Base-by-base conservation (phyloP, 2,888 invertebrate species). In the Cataglyphis cursor region DNA sequence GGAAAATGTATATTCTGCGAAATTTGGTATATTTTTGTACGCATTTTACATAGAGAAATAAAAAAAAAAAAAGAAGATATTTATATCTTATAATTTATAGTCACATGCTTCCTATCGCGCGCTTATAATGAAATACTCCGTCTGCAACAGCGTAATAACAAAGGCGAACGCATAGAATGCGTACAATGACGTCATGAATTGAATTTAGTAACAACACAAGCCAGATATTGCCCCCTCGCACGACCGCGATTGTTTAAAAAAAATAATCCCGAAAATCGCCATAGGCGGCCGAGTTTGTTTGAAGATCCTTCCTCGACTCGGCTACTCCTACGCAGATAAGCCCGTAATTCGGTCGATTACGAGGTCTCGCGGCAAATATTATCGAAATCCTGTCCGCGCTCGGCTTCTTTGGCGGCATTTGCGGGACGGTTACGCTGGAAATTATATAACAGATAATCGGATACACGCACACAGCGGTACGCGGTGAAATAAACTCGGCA, bases 351-450 rank as follows among this genome's bases (percentile, higher is more conserved):
- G 85, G 90, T 89, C 88, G 91, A 91, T 93, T 92, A 92, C 91
- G 88, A 90, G 85, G 91, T 86, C 85, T 66, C 87, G 70, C 87
- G 70, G 90, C 88, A 91, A 92, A 92, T 92, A 92, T 93, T 92
- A 92, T 91, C 90, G 88, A 91, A 93, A 92, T 90, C 91, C 91
- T 83, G 85, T 73, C 82, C 72, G n/a, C 57, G 38, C 54, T 24
- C 66, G 21, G 59, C 31, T 38, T 64, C 35, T 57, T 21, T 73
- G 28, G 57, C 59, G 57, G 59, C 59, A 73, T 44, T 44, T 86
- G 24, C 24, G 31, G 31, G 51, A 48, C 41, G 73, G 51, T 54
- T 41, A 48, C 44, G 59, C 12, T 62, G 81, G 48, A 73, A 72
- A 59, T 80, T 80, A 44, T 73, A 73, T 80, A 78, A 78, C 21